Base-by-base conservation (phyloP, 2,888 invertebrate genomes). In the Tribolium freemani region DNA sequence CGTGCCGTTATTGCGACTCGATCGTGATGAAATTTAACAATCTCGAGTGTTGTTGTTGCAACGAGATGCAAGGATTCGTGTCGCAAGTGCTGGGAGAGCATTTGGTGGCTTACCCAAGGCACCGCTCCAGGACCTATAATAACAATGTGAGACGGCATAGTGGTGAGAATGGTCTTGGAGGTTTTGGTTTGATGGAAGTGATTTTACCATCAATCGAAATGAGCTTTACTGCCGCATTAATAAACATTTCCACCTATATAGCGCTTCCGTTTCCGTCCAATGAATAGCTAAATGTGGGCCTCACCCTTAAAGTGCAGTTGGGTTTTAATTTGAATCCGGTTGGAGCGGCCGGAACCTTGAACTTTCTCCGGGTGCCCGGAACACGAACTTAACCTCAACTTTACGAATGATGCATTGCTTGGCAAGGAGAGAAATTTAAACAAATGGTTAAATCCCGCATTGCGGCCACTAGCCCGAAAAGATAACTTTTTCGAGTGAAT, bases 1-100 rank as follows among this genome's bases (percentile, higher is more conserved):
- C 58, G 11, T 58, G 46, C 58, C 58, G 58, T 46, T 46, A 58
- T 16, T 46, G 45, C 46, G 58, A 46, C 45, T 44, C 20, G 58
- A 46, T 58, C 58, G 58, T 58, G 58, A 58, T 58, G 44, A 58
- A 58, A 57, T 57, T 38, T 38, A 53, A 56, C 31, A 51, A 51
- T 31, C 13, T 31, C 5, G 5, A 13, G 3, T 11, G 16, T n/a
- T 54, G 54, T 16, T 16, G 16, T 16, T 54, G 54, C 30, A 30
- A 31, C 6, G 13, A 56, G 56, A 56, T 56, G 38, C 38, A 38
- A 38, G 38, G 9, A 9, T 31, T 31, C 31, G 31, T 38, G 2
- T 38, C 8, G 38, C 38, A 38, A 38, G 38, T 38, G 6, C n/a
- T 3, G n/a, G 2, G 38, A 38, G 38, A 38, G 38, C 38, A 38